These are phyloP conservation scores for Podiceps cristatus DNA, from an alignment of 2,113 vertebrate species.

Conservation along the genomic window DNA sequence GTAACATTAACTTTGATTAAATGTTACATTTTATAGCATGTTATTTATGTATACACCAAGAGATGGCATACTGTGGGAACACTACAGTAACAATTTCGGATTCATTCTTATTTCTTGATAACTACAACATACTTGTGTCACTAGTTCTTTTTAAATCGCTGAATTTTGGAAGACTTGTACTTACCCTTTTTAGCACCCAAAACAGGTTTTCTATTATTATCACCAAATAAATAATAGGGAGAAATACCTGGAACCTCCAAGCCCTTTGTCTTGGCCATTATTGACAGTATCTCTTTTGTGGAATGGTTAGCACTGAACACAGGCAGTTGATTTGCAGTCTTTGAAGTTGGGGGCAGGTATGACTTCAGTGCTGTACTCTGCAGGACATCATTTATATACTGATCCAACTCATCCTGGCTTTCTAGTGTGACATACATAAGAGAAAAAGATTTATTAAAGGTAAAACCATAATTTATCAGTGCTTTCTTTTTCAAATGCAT, in stretches of 20 bases:
- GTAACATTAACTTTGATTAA: neutral
- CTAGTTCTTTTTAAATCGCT: neutral
- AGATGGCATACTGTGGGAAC: neutral
- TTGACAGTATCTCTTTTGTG: constrained; percentile 91
- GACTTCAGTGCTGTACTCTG: constrained; percentile 86
- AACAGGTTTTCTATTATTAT: neutral
- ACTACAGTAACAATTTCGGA: neutral
- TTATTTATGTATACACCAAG: neutral
- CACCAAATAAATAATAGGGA: neutral
- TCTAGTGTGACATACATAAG: constrained; percentile 36
- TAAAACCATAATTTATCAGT: neutral
- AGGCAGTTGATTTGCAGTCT: constrained; percentile 80
- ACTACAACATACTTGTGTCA: neutral
- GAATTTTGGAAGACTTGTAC: neutral
- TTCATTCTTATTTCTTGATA: neutral
- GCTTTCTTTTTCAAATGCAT: neutral
- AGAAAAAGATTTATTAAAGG: constrained; percentile 11
- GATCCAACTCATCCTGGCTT: constrained; percentile 87
- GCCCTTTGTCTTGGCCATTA: constrained; percentile 93
- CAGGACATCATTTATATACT: constrained; percentile 90
- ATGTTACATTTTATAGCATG: neutral
- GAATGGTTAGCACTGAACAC: constrained; percentile 92
- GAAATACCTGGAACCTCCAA: constrained; percentile 89
- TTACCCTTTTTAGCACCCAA: neutral
- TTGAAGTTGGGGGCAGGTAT: constrained; percentile 87